These are phyloP conservation scores for Phycodurus eques DNA, from an alignment of 2,113 vertebrate genomes.

Conservation along the genomic window DNA sequence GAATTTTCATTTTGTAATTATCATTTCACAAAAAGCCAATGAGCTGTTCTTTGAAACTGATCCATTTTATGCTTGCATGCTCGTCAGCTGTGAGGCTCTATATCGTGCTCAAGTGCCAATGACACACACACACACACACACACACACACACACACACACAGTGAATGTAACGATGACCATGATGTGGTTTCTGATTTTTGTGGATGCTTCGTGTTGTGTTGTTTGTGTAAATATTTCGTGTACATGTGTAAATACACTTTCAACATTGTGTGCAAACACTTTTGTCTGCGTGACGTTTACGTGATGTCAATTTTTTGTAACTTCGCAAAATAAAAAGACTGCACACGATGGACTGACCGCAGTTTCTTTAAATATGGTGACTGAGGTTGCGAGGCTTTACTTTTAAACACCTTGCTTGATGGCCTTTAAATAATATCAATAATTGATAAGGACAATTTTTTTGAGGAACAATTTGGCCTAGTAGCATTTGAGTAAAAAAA, in stretches of 20 bases:
- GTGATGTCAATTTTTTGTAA: neutral
- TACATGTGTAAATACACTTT: conserved; percentile 54
- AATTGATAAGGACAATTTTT: too few species aligned
- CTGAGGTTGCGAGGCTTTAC: too few species aligned
- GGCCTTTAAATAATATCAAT: too few species aligned
- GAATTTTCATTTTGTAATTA: neutral
- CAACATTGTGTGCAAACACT: conserved; percentile 43
- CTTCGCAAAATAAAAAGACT: conserved; percentile 50
- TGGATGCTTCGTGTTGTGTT: conserved; percentile 60
- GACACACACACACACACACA: conserved; percentile 39
- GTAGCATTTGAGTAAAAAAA: neutral
- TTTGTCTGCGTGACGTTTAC: conserved; percentile 8
- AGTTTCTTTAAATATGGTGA: neutral
- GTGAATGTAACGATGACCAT: conserved; percentile 35
- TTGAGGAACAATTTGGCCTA: too few species aligned
- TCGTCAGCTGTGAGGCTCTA: conserved; percentile 57
- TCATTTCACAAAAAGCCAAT: neutral
- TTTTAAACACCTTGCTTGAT: too few species aligned
- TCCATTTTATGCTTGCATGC: conserved; percentile 49
- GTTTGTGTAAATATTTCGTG: conserved; percentile 57
- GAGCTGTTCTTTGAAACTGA: neutral
- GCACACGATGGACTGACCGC: conserved; percentile 26
- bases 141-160: conserved; percentile 34
- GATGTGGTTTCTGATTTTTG: conserved; percentile 37
- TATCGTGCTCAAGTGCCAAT: conserved; percentile 56